A percentile compares a stretch with the other conserved stretches of the same genome.
phyloP scores from a whole-genome alignment of 2,113 vertebrate genomes.

The Scalopus aquaticus region DNA sequence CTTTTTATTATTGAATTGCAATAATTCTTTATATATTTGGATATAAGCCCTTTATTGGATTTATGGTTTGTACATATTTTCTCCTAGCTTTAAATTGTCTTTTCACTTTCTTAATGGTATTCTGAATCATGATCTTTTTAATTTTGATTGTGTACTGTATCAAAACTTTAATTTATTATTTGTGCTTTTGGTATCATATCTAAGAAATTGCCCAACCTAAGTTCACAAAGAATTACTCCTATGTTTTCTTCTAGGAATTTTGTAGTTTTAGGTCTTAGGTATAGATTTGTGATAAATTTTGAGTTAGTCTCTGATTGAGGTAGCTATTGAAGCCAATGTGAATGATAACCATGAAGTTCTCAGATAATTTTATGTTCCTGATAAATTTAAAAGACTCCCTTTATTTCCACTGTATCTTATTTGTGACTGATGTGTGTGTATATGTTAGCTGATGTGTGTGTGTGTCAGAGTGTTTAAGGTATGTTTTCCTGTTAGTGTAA shows the following conservation, averaged over 20 bases:
- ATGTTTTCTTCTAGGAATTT: neutral
- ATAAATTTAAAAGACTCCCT: conserved; percentile 9
- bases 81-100: neutral
- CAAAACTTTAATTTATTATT: neutral
- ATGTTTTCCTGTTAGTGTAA: conserved; percentile 42
- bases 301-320: neutral
- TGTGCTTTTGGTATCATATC: too few species aligned
- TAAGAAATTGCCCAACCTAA: neutral
- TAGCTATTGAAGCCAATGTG: neutral
- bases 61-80: neutral
- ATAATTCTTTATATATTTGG: too few species aligned
- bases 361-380: neutral
- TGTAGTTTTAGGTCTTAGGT: neutral
- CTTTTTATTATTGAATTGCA: too few species aligned
- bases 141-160: neutral
- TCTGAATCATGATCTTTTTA: neutral
- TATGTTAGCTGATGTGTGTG: neutral
- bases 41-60: too few species aligned
- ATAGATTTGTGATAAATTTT: neutral
- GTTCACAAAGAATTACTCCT: neutral
- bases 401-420: neutral
- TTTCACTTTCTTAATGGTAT: neutral
- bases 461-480: neutral
- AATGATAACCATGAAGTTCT: neutral
- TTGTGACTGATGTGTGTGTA: neutral